Base-by-base conservation (phyloP, 1,140 invertebrate genomes). In the Andricus grossulariae region DNA sequence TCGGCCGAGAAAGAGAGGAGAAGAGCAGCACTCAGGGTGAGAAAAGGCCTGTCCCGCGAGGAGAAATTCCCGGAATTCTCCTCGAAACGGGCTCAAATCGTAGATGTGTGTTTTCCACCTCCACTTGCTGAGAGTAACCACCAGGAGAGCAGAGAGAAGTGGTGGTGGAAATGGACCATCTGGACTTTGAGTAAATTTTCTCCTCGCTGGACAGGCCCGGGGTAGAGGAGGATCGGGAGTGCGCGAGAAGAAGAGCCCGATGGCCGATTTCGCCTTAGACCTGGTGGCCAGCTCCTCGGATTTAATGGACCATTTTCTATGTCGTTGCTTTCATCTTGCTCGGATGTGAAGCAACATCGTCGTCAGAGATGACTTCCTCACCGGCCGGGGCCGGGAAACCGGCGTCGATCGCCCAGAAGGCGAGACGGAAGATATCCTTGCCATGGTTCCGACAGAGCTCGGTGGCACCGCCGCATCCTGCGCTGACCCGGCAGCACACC, bases 381-480 rank as follows among this genome's bases (percentile, higher is more conserved):
- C 89, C 88, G 84, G 92, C 90, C 87, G 93, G 92, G 82, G 92
- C 90, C 87, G 93, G 92, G 82, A 92, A 92, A 84, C 92, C 90
- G 86, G 85, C 89, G 78, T 88, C 92, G 81, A 90, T 92, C 78
- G 91, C 90, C 81, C 93, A 94, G 88, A 96, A 96, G 87, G 93
- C 94, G 78, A 93, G 95, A 71, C 93, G 96, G 76, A 97, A 97
- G 91, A 97, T 97, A 82, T 97, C 96, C 55, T 91, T 97, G 85
- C 96, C 96, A 57, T 97, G 96, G 96, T 97, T 97, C 90, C 93
- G 96, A 66, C 96, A 97, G 90, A 93, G 93, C 75, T 96, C 95
- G 49, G 93, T 95, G 77, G 93, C 93, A 84, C 92, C 94, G 80
- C 92, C 94, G 50, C 95, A 96, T 86, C 93, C 94, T 75, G 92